Base-by-base conservation (phyloP, 2,888 invertebrate species). In the Drosophila fungiperda region DNA sequence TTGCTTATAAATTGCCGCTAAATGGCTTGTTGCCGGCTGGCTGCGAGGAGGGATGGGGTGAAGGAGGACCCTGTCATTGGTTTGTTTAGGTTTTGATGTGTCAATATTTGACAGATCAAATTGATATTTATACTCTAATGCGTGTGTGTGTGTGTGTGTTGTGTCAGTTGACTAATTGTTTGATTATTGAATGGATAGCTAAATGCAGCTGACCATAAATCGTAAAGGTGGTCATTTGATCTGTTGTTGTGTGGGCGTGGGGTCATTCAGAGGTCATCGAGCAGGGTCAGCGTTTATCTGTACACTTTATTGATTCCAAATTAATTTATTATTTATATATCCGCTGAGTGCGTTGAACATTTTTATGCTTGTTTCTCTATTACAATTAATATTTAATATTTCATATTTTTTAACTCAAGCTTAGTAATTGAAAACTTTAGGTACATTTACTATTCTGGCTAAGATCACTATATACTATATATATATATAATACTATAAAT, bases 81-180 rank as follows among this genome's bases (percentile, higher is more conserved):
- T 89, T 88, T 90, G 91, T 91, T 91, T 90, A 91, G 89, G 91
- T 88, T 91, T 91, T 92, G 90, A 90, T 89, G 84, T 90, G 90
- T 91, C 90, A 92, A 91, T 90, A 92, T 91, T 90, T 90, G 89
- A 91, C 90, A 89, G 82, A 91, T 91, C 81, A 86, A 90, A 90
- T 90, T 88, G 90, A 87, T 89, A 89, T 89, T 89, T 86, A 90
- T 87, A 86, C 89, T 58, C 69, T 78, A 78, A 76, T 76, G 70
- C 72, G 73, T 69, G 71, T 29, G 59, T 69, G 23, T 20, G 42
- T 6, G 42, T 35, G 73, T 53, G 62, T 64, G 77, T 82, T 84
- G 73, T 82, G 73, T 66, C 82, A 74, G 69, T 75, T 77, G 82
- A 84, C 85, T 85, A 85, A 85, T 85, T 87, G 88, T 50, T 73